These are phyloP conservation scores for Atta cephalotes DNA, from an alignment of 1,140 invertebrate species.

Conservation along the genomic window DNA sequence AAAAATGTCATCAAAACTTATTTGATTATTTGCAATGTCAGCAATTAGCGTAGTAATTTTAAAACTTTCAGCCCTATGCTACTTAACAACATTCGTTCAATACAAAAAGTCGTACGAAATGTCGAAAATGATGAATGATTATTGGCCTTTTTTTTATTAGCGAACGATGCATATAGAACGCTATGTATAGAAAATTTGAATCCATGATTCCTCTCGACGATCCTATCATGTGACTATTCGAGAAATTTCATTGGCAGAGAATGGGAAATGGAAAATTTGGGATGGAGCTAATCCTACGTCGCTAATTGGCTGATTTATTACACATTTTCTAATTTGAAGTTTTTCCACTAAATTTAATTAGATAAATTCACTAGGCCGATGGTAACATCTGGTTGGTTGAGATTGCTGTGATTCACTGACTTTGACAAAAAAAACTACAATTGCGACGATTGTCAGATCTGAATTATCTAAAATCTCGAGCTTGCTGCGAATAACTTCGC, in stretches of 20 bases:
- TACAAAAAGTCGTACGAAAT: neutral
- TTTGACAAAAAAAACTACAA: no score
- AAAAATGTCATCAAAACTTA: neutral
- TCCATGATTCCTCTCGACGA: neutral
- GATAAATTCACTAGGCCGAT: no score
- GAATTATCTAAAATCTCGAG: neutral
- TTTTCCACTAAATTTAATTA: no score
- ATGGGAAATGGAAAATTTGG: no score
- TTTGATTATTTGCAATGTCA: neutral
- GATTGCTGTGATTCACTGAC: no score
- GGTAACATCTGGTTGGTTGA: no score
- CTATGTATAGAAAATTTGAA: neutral
- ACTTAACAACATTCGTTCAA: rapidly evolving
- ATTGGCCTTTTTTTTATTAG: neutral
- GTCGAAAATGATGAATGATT: neutral
- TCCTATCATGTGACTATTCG: neutral
- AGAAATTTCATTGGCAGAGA: neutral
- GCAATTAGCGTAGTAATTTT: neutral
- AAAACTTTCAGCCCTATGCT: neutral
- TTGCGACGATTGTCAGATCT: neutral
- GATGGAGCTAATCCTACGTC: no score
- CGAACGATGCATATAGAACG: no score
- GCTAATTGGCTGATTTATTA: no score
- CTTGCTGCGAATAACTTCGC: neutral
- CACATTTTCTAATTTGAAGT: no score